Evolutionary conservation across 2,797 vertebrate genomes (phyloP).

Genomic region (Remorina albescens): DNA sequence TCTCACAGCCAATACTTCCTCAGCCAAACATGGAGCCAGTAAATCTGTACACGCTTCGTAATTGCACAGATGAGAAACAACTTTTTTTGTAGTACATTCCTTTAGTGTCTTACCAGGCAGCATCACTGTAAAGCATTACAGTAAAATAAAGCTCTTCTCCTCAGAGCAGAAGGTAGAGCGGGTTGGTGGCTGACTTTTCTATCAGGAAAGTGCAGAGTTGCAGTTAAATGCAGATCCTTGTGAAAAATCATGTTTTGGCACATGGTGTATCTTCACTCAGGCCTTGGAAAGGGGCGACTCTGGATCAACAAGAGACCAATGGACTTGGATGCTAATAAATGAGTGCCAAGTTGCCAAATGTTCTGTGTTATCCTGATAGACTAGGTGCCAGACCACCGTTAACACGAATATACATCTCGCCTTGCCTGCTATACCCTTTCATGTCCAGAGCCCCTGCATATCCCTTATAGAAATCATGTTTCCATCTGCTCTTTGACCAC

Average conservation of each 20-base stretch:
- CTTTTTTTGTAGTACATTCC: constrained; percentile 66
- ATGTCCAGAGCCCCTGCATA: constrained; percentile 70
- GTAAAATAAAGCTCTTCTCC: constrained; percentile 63
- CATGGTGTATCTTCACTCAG: constrained; percentile 38
- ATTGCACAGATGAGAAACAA: constrained; percentile 73
- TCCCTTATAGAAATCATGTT: constrained; percentile 76
- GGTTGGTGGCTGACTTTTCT: constrained; percentile 69
- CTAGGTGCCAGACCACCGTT: constrained; percentile 72
- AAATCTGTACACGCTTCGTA: constrained; percentile 75
- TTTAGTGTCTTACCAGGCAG: constrained; percentile 72
- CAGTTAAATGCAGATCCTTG: constrained; percentile 56
- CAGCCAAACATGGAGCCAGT: constrained; percentile 73
- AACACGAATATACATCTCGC: constrained; percentile 72
- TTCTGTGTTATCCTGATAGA: constrained; percentile 61
- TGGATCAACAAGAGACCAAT: constrained; percentile 47
- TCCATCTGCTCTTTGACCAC: constrained; percentile 79
- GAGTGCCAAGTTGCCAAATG: constrained; percentile 54
- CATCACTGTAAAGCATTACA: constrained; percentile 58
- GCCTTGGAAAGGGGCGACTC: constrained; percentile 47
- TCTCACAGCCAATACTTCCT: constrained; percentile 63
- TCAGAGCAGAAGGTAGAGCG: constrained; percentile 58
- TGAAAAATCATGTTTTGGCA: constrained; percentile 60
- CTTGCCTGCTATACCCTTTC: constrained; percentile 59
- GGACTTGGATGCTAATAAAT: constrained; percentile 44
- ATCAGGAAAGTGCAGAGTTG: constrained; percentile 61